Conservation (phyloP, 2,888 invertebrate species). For the Cataglyphis altisquamis region DNA sequence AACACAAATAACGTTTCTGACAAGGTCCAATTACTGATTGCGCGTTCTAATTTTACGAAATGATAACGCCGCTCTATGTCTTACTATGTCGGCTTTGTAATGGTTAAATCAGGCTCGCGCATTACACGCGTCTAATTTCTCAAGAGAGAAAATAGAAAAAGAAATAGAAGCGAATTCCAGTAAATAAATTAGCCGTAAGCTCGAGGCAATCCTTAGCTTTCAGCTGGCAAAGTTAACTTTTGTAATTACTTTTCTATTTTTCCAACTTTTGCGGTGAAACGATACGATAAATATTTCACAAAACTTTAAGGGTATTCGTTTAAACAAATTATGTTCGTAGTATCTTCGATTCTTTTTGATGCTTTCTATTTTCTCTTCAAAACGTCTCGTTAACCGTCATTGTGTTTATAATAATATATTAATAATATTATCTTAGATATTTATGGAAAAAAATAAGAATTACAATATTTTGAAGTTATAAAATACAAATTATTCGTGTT, state of each 20-base stretch:
- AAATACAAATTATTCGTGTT: not conserved
- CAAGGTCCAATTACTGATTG: constrained; percentile 21
- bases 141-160: constrained; percentile 42
- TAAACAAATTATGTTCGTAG: constrained; percentile 22
- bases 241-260: constrained; percentile 42
- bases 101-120: constrained; percentile 9
- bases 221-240: constrained; percentile 30
- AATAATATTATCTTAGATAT: not conserved
- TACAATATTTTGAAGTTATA: constrained; percentile 3
- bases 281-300: constrained; percentile 21
- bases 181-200: constrained; percentile 44
- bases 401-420: constrained; percentile 10
- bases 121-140: constrained; percentile 14
- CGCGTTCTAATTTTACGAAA: constrained; percentile 34
- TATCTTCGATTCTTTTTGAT: not conserved
- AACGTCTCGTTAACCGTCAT: not conserved
- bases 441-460: constrained; percentile 8
- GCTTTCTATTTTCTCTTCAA: not conserved
- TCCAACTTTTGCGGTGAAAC: constrained; percentile 41
- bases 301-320: constrained; percentile 11
- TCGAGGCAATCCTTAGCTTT: constrained; percentile 22
- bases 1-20: not conserved
- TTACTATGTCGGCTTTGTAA: constrained; percentile 2
- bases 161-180: constrained; percentile 30
- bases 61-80: constrained; percentile 17